phyloP scores from a whole-genome alignment of 1,140 invertebrate species.

The Scylla paramamosain region DNA sequence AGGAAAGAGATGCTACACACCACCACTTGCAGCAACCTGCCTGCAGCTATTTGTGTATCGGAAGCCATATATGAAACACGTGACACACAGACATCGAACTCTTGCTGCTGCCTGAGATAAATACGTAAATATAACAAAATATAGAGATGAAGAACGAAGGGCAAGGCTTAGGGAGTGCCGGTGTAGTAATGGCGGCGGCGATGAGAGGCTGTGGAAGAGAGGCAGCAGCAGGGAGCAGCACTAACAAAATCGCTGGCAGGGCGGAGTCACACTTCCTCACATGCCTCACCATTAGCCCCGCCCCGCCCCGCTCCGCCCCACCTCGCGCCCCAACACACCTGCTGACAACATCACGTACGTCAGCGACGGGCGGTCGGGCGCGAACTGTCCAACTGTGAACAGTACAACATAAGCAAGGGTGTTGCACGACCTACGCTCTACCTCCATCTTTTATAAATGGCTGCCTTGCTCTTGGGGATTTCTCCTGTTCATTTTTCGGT shows the following conservation, averaged over 20 bases:
- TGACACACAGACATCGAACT: neutral
- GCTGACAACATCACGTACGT: conserved; percentile 61
- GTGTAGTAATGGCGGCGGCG: neutral
- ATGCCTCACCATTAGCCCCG: neutral
- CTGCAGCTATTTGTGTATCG: neutral
- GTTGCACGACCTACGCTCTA: neutral
- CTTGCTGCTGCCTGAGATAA: neutral
- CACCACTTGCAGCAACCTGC: neutral
- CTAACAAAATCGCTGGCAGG: no score
- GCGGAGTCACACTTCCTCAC: neutral
- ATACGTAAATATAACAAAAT: neutral
- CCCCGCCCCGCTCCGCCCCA: neutral
- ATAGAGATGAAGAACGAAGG: neutral
- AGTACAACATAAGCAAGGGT: conserved; percentile 28
- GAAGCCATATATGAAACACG: neutral
- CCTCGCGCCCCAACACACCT: neutral
- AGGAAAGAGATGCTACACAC: neutral
- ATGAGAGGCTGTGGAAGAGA: neutral
- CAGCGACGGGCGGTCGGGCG: conserved; percentile 64
- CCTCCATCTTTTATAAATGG: neutral
- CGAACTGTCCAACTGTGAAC: conserved; percentile 58
- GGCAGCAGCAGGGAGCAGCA: no score
- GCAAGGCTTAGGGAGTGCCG: neutral
- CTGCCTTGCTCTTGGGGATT: neutral
- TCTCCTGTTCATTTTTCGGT: neutral